Percentiles rank a stretch among this genome's conserved stretches.
These are phyloP conservation scores for Battus philenor DNA, from an alignment of 1,140 invertebrate genomes.

Conservation along the genomic window DNA sequence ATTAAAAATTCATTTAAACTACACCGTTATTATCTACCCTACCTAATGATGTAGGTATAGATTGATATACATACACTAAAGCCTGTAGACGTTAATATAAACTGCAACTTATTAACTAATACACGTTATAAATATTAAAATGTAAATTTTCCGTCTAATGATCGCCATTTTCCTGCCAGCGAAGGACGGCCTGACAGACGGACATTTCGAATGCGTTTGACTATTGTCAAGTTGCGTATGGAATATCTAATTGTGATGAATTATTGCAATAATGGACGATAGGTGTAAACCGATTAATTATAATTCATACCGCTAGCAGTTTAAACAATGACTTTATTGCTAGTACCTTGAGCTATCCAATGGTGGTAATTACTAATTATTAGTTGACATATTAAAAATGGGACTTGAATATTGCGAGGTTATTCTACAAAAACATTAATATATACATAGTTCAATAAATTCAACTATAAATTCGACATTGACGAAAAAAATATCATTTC, in stretches of 20 bases:
- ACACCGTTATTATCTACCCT: too few relatives aligned
- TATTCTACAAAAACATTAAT: too few relatives aligned
- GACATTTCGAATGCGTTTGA: constrained; percentile 6
- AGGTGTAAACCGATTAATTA: constrained; percentile 14
- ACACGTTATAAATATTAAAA: constrained; percentile 13
- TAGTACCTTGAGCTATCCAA: neutral
- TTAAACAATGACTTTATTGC: constrained; percentile 9
- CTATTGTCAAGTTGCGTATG: neutral
- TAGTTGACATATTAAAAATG: too few relatives aligned
- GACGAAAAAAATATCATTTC: too few relatives aligned
- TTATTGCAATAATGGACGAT: constrained; percentile 13
- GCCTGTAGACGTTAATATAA: too few relatives aligned
- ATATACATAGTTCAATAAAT: too few relatives aligned
- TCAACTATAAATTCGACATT: too few relatives aligned
- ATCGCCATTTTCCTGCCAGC: constrained; percentile 12
- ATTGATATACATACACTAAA: too few relatives aligned
- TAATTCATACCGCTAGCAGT: constrained; percentile 3
- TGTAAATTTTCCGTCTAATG: constrained; percentile 6
- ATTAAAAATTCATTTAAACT: too few relatives aligned
- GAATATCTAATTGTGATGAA: constrained; percentile 9
- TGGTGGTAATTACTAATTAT: neutral
- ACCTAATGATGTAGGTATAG: too few relatives aligned
- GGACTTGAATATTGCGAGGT: too few relatives aligned
- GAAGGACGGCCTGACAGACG: constrained; percentile 3
- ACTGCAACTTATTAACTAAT: too few relatives aligned